Evolutionary conservation across 2,113 vertebrate species (phyloP).

Genomic region (Tonatia bakeri): DNA sequence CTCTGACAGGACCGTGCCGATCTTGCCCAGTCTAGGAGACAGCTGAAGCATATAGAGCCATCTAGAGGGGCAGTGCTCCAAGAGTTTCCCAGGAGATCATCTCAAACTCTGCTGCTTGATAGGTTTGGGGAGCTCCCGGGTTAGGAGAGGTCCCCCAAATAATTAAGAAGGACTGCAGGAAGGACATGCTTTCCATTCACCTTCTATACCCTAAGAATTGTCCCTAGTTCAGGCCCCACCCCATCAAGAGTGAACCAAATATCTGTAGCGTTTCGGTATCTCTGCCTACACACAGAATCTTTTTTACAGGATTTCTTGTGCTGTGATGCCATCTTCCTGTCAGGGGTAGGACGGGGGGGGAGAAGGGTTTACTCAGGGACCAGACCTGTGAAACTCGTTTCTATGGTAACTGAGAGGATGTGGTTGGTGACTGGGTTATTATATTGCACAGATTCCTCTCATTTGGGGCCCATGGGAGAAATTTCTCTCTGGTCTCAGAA

Average conservation of each 20-base stretch:
- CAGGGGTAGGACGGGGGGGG: fast-evolving
- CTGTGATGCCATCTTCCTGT: neutral
- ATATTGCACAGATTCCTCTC: neutral
- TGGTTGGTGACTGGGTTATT: neutral
- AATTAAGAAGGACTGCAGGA: neutral
- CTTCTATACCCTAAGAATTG: neutral
- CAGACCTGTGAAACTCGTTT: neutral
- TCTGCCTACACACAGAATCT: neutral
- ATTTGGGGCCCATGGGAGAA: neutral
- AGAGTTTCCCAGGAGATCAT: neutral
- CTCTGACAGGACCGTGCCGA: neutral
- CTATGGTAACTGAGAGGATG: neutral
- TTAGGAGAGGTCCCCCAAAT: neutral
- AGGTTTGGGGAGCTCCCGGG: neutral
- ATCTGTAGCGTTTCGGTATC: neutral
- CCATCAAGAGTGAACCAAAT: neutral
- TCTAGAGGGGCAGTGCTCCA: neutral
- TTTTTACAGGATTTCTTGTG: neutral
- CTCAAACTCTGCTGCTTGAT: neutral
- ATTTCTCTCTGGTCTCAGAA: neutral
- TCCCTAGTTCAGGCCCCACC: neutral
- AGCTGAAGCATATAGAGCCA: neutral
- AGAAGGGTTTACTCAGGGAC: neutral
- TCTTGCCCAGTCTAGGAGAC: neutral
- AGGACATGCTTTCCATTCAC: neutral